A percentile compares a stretch with the other conserved stretches of the same genome.
phyloP scores from a whole-genome alignment of 1,140 invertebrate species.

The Platyscapa corneri region DNA sequence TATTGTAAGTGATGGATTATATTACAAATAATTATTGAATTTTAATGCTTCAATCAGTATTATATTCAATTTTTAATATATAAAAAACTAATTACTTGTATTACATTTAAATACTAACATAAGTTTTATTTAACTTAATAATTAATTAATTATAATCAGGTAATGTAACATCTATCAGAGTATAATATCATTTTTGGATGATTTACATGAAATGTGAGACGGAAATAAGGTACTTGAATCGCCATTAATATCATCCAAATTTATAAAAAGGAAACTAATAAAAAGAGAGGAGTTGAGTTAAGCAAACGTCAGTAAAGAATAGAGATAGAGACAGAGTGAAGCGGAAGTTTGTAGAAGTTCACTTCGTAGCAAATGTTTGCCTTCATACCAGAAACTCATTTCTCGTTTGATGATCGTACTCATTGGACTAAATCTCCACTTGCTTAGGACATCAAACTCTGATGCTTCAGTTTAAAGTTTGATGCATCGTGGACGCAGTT shows the following conservation, averaged over 20 bases:
- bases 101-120: too few relatives aligned
- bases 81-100: too few relatives aligned
- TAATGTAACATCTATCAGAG: background rate
- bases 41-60: too few relatives aligned
- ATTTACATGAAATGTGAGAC: background rate
- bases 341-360: slow-evolving; percentile 7
- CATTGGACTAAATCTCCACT: slow-evolving; percentile 28
- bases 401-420: slow-evolving; percentile 33
- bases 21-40: too few relatives aligned
- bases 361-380: slow-evolving; percentile 38
- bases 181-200: background rate
- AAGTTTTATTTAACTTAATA: background rate
- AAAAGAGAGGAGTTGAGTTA: too few relatives aligned
- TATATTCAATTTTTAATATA: too few relatives aligned
- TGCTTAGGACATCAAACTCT: slow-evolving; percentile 7
- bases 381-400: slow-evolving; percentile 37
- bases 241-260: too few relatives aligned
- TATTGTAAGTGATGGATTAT: too few relatives aligned
- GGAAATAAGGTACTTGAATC: background rate
- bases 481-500: background rate
- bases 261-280: background rate
- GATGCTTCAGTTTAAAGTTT: slow-evolving; percentile 1
- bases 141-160: too few relatives aligned
- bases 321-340: background rate
- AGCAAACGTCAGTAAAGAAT: background rate